phyloP scores from a whole-genome alignment of 2,797 vertebrate genomes.

The Pseudochaenichthys georgianus region DNA sequence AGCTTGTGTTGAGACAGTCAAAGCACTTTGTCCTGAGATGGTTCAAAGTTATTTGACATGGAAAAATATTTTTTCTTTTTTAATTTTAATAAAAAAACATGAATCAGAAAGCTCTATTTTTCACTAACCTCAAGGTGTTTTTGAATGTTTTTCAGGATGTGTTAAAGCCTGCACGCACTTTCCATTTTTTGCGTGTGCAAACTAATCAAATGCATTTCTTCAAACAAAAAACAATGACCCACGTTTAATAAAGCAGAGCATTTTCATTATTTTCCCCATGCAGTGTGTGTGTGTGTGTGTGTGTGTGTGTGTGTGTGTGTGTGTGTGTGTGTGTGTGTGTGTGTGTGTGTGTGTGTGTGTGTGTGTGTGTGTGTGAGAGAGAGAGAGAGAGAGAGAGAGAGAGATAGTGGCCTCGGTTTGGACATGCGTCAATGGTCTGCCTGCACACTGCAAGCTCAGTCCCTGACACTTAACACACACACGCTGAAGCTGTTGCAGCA shows the following conservation, averaged over 20 bases:
- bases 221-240: not conserved
- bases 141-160: too few relatives aligned
- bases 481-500: not conserved
- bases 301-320: slow-evolving; percentile 45
- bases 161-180: too few relatives aligned
- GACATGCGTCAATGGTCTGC: slow-evolving; percentile 53
- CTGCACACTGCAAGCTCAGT: slow-evolving; percentile 57
- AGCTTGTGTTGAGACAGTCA: not conserved
- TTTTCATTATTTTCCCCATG: not conserved
- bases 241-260: not conserved
- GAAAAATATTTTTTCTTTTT: too few relatives aligned
- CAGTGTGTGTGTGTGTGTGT: slow-evolving; percentile 34
- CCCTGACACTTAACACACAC: slow-evolving; percentile 59
- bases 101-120: too few relatives aligned
- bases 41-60: too few relatives aligned
- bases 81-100: too few relatives aligned
- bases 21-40: not conserved
- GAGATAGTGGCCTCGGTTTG: slow-evolving; percentile 66
- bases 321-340: too few relatives aligned
- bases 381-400: too few relatives aligned
- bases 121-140: not conserved
- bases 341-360: too few relatives aligned
- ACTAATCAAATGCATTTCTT: too few relatives aligned
- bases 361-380: too few relatives aligned
- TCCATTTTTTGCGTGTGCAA: too few relatives aligned